phyloP scores from a whole-genome alignment of 2,888 invertebrate species.

The Agelastica alni region DNA sequence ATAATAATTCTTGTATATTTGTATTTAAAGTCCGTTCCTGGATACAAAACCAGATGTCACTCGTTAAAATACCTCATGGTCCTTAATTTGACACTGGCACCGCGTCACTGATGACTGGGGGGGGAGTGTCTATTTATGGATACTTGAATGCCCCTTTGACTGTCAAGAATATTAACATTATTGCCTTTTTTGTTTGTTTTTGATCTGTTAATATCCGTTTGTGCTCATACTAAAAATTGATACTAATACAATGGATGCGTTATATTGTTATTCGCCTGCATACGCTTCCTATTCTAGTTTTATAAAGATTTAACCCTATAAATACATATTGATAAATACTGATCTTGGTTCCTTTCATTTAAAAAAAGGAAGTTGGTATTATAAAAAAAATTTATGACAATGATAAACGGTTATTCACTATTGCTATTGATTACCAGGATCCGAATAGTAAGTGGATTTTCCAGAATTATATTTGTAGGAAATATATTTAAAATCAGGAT shows the following conservation, averaged over 20 bases:
- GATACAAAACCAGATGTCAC: constrained; percentile 10
- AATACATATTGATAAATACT: too few species aligned
- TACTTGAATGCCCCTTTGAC: not conserved
- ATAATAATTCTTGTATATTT: too few species aligned
- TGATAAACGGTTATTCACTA: too few species aligned
- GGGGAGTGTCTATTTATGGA: constrained; percentile 15
- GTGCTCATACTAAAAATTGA: constrained; percentile 3
- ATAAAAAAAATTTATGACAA: too few species aligned
- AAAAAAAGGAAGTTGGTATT: too few species aligned
- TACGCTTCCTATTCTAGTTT: too few species aligned
- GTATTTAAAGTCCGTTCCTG: not conserved
- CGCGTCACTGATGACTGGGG: constrained; percentile 6
- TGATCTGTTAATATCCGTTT: not conserved
- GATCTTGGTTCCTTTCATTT: too few species aligned
- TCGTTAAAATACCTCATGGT: constrained; percentile 15
- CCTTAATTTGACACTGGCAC: constrained; percentile 16
- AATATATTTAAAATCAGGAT: too few species aligned
- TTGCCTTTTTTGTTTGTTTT: constrained; percentile 6
- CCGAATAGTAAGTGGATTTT: too few species aligned
- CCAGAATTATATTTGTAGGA: too few species aligned
- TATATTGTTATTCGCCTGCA: not conserved
- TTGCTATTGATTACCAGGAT: too few species aligned
- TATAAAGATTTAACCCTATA: too few species aligned
- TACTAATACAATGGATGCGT: constrained; percentile 3
- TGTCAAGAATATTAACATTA: constrained; percentile 2